These are phyloP conservation scores for Pocillopora damicornis DNA, from an alignment of 64 coral and sea anemone species.

Conservation along the genomic window DNA sequence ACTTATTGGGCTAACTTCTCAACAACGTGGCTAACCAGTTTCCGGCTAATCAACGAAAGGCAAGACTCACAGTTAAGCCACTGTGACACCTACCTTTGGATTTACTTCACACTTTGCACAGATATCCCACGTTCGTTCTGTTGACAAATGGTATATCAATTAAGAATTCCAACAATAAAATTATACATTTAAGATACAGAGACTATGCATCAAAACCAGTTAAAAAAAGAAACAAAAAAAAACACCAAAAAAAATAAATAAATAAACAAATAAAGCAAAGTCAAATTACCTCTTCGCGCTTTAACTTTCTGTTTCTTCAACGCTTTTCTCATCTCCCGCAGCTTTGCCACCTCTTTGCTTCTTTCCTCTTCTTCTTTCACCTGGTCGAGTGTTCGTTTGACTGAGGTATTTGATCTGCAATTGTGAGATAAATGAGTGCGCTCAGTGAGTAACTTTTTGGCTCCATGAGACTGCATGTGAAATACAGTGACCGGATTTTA, in stretches of 20 bases:
- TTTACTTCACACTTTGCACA: slow-evolving; percentile 20
- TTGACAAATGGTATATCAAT: not conserved
- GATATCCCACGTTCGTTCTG: slow-evolving; percentile 27
- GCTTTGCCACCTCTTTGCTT: slow-evolving; percentile 11
- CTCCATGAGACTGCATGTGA: not conserved
- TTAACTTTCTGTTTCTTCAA: slow-evolving; percentile 35
- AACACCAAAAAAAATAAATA: no score
- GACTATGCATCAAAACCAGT: not conserved
- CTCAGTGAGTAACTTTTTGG: not conserved
- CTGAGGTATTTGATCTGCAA: slow-evolving; percentile 6
- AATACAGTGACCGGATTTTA: not conserved
- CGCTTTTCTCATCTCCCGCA: slow-evolving; percentile 26
- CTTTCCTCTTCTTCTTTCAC: slow-evolving; percentile 20
- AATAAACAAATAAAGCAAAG: not conserved
- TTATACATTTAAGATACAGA: not conserved
- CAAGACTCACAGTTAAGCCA: not conserved
- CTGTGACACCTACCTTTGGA: slow-evolving; percentile 6
- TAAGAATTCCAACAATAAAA: not conserved
- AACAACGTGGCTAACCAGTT: no score
- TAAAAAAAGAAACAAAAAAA: no score
- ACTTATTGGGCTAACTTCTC: no score
- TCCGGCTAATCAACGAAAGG: no score
- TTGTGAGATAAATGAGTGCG: not conserved
- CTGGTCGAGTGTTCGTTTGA: slow-evolving; percentile 26
- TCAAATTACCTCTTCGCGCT: not conserved